These are phyloP conservation scores for Anguilla pacifica DNA, from an alignment of 2,797 vertebrate species.

Conservation along the genomic window DNA sequence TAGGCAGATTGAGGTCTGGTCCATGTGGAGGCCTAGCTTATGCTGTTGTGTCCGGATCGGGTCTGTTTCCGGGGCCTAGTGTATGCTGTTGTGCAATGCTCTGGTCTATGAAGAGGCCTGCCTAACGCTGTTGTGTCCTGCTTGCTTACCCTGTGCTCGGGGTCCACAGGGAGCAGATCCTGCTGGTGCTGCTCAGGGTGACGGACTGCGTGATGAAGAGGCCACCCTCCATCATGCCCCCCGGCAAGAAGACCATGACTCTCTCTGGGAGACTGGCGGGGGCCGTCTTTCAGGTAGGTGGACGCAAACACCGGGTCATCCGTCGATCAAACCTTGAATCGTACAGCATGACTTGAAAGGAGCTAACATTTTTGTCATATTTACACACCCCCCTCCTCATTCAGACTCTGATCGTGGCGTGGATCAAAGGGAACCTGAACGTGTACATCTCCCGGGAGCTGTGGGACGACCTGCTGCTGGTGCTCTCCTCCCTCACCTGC, in stretches of 20 bases:
- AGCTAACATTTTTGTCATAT: neutral
- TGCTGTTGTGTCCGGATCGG: conserved; percentile 3
- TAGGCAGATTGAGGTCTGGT: conserved; percentile 59
- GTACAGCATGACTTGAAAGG: neutral
- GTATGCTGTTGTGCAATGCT: neutral
- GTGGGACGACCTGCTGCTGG: conserved; percentile 94
- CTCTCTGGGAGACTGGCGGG: conserved; percentile 93
- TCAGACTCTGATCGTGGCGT: conserved; percentile 97
- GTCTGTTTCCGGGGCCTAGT: neutral
- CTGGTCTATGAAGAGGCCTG: neutral
- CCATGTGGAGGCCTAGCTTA: neutral
- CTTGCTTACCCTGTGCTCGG: conserved; percentile 17
- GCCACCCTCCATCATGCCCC: conserved; percentile 90
- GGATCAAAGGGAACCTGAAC: conserved; percentile 99
- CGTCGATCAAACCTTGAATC: neutral
- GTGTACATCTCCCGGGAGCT: conserved; percentile 96
- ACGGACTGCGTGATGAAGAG: conserved; percentile 97
- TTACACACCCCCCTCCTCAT: conserved; percentile 14
- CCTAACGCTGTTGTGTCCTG: neutral
- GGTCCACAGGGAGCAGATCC: conserved; percentile 88
- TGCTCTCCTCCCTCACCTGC: conserved; percentile 92
- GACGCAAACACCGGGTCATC: neutral
- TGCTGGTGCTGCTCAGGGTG: conserved; percentile 93
- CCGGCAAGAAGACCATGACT: conserved; percentile 88
- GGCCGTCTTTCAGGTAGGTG: conserved; percentile 91